A percentile compares a stretch with the other conserved stretches of the same genome.
These are phyloP conservation scores for Propithecus perrieri DNA, from an alignment of 2,797 vertebrate species.

Conservation along the genomic window DNA sequence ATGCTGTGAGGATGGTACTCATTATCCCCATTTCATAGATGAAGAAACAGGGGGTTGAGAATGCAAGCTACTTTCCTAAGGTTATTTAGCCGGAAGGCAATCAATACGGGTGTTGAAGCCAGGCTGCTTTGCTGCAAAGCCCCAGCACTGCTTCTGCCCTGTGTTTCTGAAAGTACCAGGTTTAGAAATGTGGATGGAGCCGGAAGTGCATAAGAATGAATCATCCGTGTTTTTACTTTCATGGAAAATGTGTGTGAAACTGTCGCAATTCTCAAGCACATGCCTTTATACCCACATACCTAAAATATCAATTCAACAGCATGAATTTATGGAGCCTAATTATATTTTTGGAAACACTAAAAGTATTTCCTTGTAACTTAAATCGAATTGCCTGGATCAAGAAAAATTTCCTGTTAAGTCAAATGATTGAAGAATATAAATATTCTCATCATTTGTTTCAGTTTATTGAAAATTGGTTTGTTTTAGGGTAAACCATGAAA, in stretches of 20 bases:
- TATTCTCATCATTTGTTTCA: constrained; percentile 78
- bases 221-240: neutral
- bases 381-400: constrained; percentile 56
- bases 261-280: neutral
- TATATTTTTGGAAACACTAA: constrained; percentile 44
- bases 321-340: constrained; percentile 44
- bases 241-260: constrained; percentile 24
- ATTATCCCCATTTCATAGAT: neutral
- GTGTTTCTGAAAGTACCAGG: neutral
- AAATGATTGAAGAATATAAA: constrained; percentile 75
- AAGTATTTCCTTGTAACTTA: constrained; percentile 41
- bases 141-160: neutral
- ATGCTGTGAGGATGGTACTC: neutral
- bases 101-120: fast-evolving
- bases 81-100: neutral
- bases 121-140: neutral
- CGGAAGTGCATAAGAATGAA: neutral
- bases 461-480: constrained; percentile 68
- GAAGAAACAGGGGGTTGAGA: neutral
- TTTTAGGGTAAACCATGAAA: constrained; percentile 68
- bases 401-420: constrained; percentile 39
- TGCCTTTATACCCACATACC: neutral
- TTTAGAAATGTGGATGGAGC: neutral
- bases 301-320: constrained; percentile 45
- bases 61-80: neutral